Base-by-base conservation (phyloP, 2,797 vertebrate genomes). In the Gadopsis marmoratus region DNA sequence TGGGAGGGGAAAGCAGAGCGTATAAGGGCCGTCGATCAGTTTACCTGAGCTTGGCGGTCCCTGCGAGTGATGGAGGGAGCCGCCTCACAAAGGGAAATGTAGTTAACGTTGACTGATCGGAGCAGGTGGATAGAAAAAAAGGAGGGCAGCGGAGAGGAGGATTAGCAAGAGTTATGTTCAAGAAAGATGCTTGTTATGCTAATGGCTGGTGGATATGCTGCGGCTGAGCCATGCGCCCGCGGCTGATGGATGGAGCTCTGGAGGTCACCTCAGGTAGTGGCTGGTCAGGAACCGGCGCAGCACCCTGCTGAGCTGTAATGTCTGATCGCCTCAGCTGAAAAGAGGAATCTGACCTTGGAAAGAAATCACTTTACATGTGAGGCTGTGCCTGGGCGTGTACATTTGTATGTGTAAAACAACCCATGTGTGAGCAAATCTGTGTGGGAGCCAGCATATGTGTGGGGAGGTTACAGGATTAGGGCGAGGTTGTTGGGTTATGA, bases 71-170 rank as follows among this genome's bases (percentile, higher is more conserved):
- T 91, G 87, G 89, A 92, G 71, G 83, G 84, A 81, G 81, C 85
- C 59, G 63, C 71, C 76, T 85, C 78, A 89, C 84, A 86, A 91
- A 89, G 83, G 88, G 85, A 92, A 93, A 93, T 87, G 87, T 91
- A 82, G 89, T 94, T 94, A 94, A 91, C 79, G 72, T 82, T 93
- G 91, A 94, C 87, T 86, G 87, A 94, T 94, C n/a, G 83, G 62
- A 81, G 85, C 78, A 83, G 85, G 84, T 89, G 78, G 78, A 76
- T 63, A 37, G 62, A 29, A 72, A 77, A 77, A 76, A 72, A 64
- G 41, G 33, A 79, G 71, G 79, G 69, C 50, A 82, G 74, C 0
- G 55, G 60, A 39, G 73, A 72, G 80, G 77, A 83, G 85, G 84
- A 80, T 81, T 19, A 53, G 76, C 67, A 63, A 87, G 91, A 92